Evolutionary conservation across 2,113 vertebrate genomes (phyloP), one percentile per base, ranked within the genome.

Genomic region (Tragelaphus imberbis): DNA sequence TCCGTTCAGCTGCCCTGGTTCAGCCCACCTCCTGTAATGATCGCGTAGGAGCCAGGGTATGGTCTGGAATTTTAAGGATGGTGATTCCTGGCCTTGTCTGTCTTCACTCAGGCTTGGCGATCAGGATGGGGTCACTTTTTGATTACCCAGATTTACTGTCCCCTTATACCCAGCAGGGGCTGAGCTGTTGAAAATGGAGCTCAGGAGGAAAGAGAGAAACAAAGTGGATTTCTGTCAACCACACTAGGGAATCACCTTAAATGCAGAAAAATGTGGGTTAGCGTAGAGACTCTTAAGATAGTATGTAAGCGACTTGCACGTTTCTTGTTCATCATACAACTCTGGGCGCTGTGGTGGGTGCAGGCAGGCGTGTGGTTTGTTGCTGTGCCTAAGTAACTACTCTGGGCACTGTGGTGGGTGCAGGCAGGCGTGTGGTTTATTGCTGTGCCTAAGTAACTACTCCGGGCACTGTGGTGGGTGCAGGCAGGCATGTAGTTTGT

Each of bases 401-500:
- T 44, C 40, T 44, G 40, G 40, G 40, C 40, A 44, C 40, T 44
- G 40, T 44, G 40, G 40, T 44, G 40, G 40, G 40, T 44, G 40
- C 40, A 44, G 40, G 40, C 40, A 40, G 40, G 40, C 40, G 4
- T 40, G 40, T 4, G 40, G 40, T 40, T 40, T 40, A 40, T 40
- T 40, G 40, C 40, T 40, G 40, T 40, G 40, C 40, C 40, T 40
- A 40, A 40, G 40, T 40, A 40, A 40, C 40, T 40, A 40, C 40
- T 40, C 40, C 4, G 71, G 21, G 33, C 19, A 5, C 84, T 1
- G 36, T 3, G 2, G 44, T 6, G 2, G 44, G 36, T 7, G 11
- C 0, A 0, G 14, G 11, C 7, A 6, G 71, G 36, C 6, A 2
- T 0, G 11, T 2, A 0, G 1, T 13, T 55, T 65, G 25, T 36